Percentiles rank a stretch among this genome's conserved stretches.
phyloP scores from a whole-genome alignment of 2,888 invertebrate species.

The Ariolimax columbianus region DNA sequence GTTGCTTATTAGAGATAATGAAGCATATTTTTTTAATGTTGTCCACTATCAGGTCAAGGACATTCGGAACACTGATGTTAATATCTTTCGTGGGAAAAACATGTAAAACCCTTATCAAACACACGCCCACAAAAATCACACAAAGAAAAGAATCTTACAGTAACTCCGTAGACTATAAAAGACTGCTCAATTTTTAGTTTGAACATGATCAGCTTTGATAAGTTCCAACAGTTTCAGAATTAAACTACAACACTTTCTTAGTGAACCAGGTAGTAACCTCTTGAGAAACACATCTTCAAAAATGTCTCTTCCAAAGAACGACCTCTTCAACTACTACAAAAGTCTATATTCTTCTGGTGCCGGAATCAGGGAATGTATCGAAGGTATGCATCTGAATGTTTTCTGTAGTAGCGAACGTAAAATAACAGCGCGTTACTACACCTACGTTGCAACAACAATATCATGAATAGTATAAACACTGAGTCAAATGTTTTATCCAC shows the following conservation, averaged over 20 bases:
- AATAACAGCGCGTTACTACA: too few relatives aligned
- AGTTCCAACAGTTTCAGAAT: not conserved
- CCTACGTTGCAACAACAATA: too few relatives aligned
- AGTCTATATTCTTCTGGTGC: not conserved
- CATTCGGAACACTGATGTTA: too few relatives aligned
- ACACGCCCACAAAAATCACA: not conserved
- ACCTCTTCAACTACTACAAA: not conserved
- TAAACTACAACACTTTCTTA: not conserved
- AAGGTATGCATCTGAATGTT: not conserved
- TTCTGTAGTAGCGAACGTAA: too few relatives aligned
- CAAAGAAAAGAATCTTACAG: not conserved
- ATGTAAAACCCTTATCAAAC: too few relatives aligned
- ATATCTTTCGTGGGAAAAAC: too few relatives aligned
- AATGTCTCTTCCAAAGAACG: not conserved
- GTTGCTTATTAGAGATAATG: too few relatives aligned
- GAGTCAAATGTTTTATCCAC: too few relatives aligned
- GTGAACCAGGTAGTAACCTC: not conserved
- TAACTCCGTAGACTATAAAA: not conserved
- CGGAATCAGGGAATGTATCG: conserved; percentile 4
- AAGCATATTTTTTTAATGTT: too few relatives aligned
- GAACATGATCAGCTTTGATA: not conserved
- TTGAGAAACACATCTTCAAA: not conserved
- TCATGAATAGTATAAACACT: too few relatives aligned
- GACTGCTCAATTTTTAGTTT: not conserved
- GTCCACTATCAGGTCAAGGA: too few relatives aligned